Evolutionary conservation across 2,797 vertebrate species (phyloP), one percentile per base, ranked within the genome.

Genomic region (Lacerta bilineata): DNA sequence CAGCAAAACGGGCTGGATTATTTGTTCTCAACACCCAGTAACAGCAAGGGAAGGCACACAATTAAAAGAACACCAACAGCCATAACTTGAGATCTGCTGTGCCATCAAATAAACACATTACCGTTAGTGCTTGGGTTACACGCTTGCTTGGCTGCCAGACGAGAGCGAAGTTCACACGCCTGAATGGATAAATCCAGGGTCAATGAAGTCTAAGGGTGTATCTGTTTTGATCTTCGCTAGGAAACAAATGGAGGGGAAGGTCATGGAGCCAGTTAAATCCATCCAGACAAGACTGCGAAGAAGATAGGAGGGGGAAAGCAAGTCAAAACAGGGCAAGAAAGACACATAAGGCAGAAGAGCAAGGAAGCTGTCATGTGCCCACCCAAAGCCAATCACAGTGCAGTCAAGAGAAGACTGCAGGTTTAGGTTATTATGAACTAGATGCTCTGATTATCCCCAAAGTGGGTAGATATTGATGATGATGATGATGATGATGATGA

Each of bases 1-100:
- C 81, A 74, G 59, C 86, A 27, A 87, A 87, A 46, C 8, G 27
- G 46, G n/a, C 71, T 27, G 39, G 36, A 8, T 50, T 82, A 46
- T 83, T 82, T 75, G 72, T 75, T 76, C 71, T 36, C 36, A 20
- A 61, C 66, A 46, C 86, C 72, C 69, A 87, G n/a, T 82, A 29
- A 87, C 8, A 76, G 20, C 79, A 82, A 13, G 2, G 23, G 72
- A 55, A 15, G 50, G 13, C 1, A 85, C 25, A 25, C 33, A 85
- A 39, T 87, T 50, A 64, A 87, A 80, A 61, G 71, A 46, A 74
- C 25, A 25, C 50, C 11, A 43, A 74, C 20, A 68, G 55, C 71
- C 71, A 64, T 76, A 64, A 75, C 13, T 15, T 36, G 5, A 87
- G 59, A 82, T 66, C n/a, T 43, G 39, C 71, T 75, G 29, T 76